These are phyloP conservation scores for Epinephelus malabaricus DNA, from an alignment of 2,797 vertebrate species.

Conservation along the genomic window DNA sequence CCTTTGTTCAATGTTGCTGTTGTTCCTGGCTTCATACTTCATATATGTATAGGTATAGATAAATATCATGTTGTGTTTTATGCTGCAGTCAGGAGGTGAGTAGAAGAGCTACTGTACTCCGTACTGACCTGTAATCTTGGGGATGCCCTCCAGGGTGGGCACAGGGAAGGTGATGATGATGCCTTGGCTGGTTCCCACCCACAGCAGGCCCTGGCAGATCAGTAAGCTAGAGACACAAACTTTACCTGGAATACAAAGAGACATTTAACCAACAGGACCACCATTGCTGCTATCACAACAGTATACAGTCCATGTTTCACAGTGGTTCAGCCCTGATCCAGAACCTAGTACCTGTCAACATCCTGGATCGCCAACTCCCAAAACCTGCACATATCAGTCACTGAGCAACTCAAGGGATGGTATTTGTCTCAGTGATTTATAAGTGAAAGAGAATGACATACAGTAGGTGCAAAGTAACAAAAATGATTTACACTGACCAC, in stretches of 20 bases:
- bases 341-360: neutral
- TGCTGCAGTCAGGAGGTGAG: neutral
- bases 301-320: neutral
- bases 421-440: neutral
- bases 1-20: no score
- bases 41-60: no score
- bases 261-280: neutral
- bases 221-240: slow-evolving; percentile 90
- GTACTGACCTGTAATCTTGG: slow-evolving; percentile 92
- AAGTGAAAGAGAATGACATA: neutral
- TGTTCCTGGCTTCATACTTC: no score
- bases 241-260: slow-evolving; percentile 80
- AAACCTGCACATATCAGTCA: neutral
- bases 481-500: neutral
- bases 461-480: neutral
- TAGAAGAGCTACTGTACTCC: neutral
- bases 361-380: neutral
- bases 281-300: neutral
- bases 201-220: slow-evolving; percentile 92
- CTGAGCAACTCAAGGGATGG: neutral
- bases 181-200: slow-evolving; percentile 94
- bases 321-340: neutral
- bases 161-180: slow-evolving; percentile 91
- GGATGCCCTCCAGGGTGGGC: slow-evolving; percentile 93
- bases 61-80: no score